These are phyloP conservation scores for Megalops cyprinoides DNA, from an alignment of 2,797 vertebrate genomes.

Conservation along the genomic window DNA sequence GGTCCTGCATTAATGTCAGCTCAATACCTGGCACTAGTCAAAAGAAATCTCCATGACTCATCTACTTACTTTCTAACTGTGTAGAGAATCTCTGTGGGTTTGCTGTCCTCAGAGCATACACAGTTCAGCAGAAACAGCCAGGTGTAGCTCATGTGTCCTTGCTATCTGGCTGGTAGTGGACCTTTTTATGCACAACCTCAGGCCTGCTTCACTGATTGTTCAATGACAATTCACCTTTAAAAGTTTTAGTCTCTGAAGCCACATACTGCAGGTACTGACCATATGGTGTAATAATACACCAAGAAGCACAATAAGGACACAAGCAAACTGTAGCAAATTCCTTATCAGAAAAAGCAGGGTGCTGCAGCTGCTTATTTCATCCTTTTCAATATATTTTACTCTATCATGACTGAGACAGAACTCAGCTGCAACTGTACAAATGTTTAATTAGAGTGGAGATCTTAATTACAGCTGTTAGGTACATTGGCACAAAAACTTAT, in stretches of 20 bases:
- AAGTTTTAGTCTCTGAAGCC: background rate
- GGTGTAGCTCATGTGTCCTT: background rate
- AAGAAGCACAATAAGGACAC: background rate
- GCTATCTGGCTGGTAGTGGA: background rate
- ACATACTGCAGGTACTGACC: background rate
- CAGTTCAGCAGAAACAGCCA: background rate
- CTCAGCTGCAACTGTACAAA: background rate
- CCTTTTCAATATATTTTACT: background rate
- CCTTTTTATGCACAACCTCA: background rate
- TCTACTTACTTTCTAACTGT: too few species aligned
- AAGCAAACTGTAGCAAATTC: background rate
- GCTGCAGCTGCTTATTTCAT: background rate
- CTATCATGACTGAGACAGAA: background rate
- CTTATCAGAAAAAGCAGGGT: background rate
- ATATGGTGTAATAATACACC: slow-evolving; percentile 24
- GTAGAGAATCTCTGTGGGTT: too few species aligned
- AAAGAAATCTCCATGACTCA: background rate
- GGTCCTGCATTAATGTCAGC: too few species aligned
- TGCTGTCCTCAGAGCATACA: background rate
- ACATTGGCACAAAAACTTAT: too few species aligned
- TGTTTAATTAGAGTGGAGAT: background rate
- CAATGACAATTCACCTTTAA: slow-evolving; percentile 33
- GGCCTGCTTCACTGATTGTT: slow-evolving; percentile 7
- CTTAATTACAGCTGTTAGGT: too few species aligned
- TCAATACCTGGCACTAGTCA: too few species aligned